phyloP scores from a whole-genome alignment of 2,888 invertebrate genomes.

The Drosophila falleni region DNA sequence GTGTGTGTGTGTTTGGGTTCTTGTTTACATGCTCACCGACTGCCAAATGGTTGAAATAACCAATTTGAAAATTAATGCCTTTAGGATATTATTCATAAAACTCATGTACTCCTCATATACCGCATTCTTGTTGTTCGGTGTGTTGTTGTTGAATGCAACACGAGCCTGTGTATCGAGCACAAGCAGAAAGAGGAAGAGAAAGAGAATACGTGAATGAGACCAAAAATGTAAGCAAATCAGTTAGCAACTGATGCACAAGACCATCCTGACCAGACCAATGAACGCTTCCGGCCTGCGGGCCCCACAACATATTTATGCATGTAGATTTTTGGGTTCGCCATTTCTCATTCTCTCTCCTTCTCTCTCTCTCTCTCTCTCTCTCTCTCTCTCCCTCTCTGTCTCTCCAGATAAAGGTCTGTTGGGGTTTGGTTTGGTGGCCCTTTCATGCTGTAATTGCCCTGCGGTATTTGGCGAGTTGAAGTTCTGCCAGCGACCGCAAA shows the following conservation, averaged over 20 bases:
- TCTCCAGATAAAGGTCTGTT: neutral
- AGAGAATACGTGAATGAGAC: slow-evolving; percentile 18
- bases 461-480: slow-evolving; percentile 73
- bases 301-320: slow-evolving; percentile 61
- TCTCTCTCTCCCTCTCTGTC: neutral
- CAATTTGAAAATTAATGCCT: slow-evolving; percentile 83
- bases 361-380: neutral
- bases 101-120: slow-evolving; percentile 52
- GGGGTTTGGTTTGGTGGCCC: neutral
- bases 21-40: slow-evolving; percentile 75
- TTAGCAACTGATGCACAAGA: slow-evolving; percentile 53
- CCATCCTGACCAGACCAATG: slow-evolving; percentile 24
- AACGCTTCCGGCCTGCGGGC: slow-evolving; percentile 19
- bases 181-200: neutral
- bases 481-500: slow-evolving; percentile 72
- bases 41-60: slow-evolving; percentile 78
- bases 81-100: slow-evolving; percentile 82
- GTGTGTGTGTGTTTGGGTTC: neutral
- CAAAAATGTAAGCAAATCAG: slow-evolving; percentile 53
- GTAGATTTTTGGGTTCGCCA: slow-evolving; percentile 56
- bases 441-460: slow-evolving; percentile 69
- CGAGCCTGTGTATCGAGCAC: slow-evolving; percentile 10
- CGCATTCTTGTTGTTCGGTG: slow-evolving; percentile 35
- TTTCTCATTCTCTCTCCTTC: slow-evolving; percentile 9
- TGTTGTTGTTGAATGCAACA: slow-evolving; percentile 38